phyloP scores from a whole-genome alignment of 2,797 vertebrate species.

The Melanotaenia parkinsoni region DNA sequence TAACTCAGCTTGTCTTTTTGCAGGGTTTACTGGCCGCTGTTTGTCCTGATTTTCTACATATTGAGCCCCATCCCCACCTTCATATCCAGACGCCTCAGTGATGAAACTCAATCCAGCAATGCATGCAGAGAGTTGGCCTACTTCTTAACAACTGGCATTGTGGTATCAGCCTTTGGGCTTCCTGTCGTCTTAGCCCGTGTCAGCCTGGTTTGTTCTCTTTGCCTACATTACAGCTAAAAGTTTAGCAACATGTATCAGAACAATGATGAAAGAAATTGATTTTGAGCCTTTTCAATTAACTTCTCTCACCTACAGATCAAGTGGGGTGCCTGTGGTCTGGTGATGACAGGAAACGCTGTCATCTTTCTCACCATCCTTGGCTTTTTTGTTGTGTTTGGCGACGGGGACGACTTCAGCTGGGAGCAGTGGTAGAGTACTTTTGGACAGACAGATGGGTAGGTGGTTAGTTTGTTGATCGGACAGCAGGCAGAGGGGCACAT shows the following conservation, averaged over 20 bases:
- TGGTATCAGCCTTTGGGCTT: constrained; percentile 93
- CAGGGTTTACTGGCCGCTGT: constrained; percentile 95
- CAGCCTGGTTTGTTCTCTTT: constrained; percentile 83
- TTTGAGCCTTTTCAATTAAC: background rate
- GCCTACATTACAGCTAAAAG: constrained; percentile 8
- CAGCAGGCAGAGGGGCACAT: constrained; percentile 42
- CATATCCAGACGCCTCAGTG: constrained; percentile 88
- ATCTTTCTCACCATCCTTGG: constrained; percentile 96
- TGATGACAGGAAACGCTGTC: constrained; percentile 92
- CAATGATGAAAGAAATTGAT: background rate
- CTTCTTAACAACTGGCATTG: constrained; percentile 96
- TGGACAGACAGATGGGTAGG: constrained; percentile 28
- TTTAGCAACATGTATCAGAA: background rate
- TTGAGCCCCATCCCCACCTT: constrained; percentile 93
- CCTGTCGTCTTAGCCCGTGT: constrained; percentile 90
- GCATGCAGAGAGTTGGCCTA: constrained; percentile 93
- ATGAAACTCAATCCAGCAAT: constrained; percentile 91
- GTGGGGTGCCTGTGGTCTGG: constrained; percentile 95
- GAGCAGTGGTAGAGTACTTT: constrained; percentile 90
- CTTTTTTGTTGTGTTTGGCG: constrained; percentile 94
- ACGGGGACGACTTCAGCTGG: constrained; percentile 95
- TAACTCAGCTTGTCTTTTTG: background rate
- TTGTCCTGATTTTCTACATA: constrained; percentile 92
- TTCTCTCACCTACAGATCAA: constrained; percentile 86
- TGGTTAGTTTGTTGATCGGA: constrained; percentile 33